phyloP scores from a whole-genome alignment of 2,888 invertebrate species.

The Dione vanillae region DNA sequence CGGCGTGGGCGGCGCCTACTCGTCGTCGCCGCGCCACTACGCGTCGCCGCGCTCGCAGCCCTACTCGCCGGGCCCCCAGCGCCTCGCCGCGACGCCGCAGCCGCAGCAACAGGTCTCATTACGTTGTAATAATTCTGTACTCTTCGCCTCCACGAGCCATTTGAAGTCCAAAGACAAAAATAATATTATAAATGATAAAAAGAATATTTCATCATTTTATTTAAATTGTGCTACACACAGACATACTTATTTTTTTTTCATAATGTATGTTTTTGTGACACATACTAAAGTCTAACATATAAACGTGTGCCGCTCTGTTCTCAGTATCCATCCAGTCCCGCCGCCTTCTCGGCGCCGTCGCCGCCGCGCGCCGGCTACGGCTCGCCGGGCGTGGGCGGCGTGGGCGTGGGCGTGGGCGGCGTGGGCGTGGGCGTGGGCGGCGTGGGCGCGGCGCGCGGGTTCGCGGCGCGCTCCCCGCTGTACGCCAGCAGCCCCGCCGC shows the following conservation, averaged over 20 bases:
- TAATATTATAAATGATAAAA: no score
- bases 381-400: conserved; percentile 47
- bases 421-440: conserved; percentile 39
- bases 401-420: conserved; percentile 32
- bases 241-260: no score
- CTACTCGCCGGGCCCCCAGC: conserved; percentile 68
- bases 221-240: no score
- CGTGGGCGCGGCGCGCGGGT: conserved; percentile 49
- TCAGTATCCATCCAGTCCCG: conserved; percentile 69
- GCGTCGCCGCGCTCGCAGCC: conserved; percentile 74
- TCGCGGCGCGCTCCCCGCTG: conserved; percentile 66
- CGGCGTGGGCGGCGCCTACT: conserved; percentile 51
- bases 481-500: conserved; percentile 51
- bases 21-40: conserved; percentile 71
- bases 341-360: conserved; percentile 53
- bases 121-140: no score
- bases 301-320: neutral
- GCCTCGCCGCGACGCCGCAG: conserved; percentile 66
- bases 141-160: no score
- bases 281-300: no score
- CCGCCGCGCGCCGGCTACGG: conserved; percentile 50
- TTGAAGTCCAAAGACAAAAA: no score
- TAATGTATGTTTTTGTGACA: no score
- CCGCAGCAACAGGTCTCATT: conserved; percentile 54
- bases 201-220: no score